Evolutionary conservation across 2,888 invertebrate species (phyloP).

Genomic region (Hemistola chrysoprasaria): DNA sequence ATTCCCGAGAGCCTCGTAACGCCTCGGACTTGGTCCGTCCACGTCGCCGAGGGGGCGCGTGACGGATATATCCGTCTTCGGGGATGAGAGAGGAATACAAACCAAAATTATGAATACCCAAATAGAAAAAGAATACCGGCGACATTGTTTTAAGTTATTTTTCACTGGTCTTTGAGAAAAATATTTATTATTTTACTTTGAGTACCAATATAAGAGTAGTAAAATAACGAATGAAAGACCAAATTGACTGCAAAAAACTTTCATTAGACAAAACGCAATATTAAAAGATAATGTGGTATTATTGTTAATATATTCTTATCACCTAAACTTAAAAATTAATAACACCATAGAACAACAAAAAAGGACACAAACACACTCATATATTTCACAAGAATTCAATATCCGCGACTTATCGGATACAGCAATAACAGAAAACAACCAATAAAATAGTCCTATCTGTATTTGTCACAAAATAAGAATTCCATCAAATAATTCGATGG

Average conservation of each 20-base stretch:
- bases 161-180: too few relatives aligned
- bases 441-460: conserved; percentile 58
- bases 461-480: conserved; percentile 70
- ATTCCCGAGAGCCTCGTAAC: conserved; percentile 78
- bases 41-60: conserved; percentile 56
- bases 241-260: too few relatives aligned
- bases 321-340: too few relatives aligned
- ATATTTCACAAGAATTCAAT: conserved; percentile 49
- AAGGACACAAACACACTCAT: conserved; percentile 36
- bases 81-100: conserved; percentile 58
- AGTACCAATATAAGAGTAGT: too few relatives aligned
- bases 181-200: too few relatives aligned
- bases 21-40: conserved; percentile 64
- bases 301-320: too few relatives aligned
- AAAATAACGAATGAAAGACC: too few relatives aligned
- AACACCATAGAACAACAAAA: conserved; percentile 22
- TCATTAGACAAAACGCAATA: too few relatives aligned
- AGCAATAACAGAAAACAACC: conserved; percentile 56
- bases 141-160: too few relatives aligned
- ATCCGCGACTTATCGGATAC: conserved; percentile 46
- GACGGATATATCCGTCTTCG: conserved; percentile 77
- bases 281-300: too few relatives aligned
- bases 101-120: conserved; percentile 68
- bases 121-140: conserved; percentile 17
- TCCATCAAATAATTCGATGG: conserved; percentile 73